Conservation (phyloP, 2,797 vertebrate species). For the Pteronotus mesoamericanus region DNA sequence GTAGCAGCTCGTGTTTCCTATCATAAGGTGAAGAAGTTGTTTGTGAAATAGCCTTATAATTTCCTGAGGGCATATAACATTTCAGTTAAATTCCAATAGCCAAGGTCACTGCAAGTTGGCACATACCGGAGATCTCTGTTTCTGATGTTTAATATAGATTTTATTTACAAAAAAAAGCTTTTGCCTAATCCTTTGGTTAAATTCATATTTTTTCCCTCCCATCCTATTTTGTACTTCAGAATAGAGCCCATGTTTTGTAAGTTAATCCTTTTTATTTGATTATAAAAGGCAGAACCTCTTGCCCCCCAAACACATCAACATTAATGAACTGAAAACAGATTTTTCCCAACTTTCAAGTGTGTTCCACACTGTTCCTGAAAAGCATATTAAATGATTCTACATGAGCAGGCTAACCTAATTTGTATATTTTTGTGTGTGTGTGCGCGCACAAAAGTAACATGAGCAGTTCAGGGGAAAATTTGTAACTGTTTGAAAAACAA, state of each 20-base stretch:
- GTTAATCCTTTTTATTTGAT: slow-evolving; percentile 66
- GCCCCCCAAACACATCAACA: slow-evolving; percentile 10
- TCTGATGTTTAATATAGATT: not conserved
- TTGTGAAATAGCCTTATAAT: not conserved
- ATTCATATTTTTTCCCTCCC: slow-evolving; percentile 37
- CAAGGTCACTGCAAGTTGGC: not conserved
- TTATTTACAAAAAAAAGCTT: slow-evolving; percentile 2
- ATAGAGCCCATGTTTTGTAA: not conserved
- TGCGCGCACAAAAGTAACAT: not conserved
- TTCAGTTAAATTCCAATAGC: not conserved
- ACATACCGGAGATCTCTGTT: not conserved
- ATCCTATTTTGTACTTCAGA: slow-evolving; percentile 49
- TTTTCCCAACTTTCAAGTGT: slow-evolving; percentile 57
- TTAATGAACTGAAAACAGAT: slow-evolving; percentile 73
- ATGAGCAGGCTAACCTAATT: slow-evolving; percentile 14
- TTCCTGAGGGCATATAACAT: not conserved
- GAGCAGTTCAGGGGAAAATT: not conserved
- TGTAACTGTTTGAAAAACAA: not conserved
- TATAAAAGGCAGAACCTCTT: slow-evolving; percentile 58
- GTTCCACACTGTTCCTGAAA: slow-evolving; percentile 49
- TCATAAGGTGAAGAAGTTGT: not conserved
- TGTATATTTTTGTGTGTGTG: slow-evolving; percentile 46
- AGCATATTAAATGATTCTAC: slow-evolving; percentile 26
- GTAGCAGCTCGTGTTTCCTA: not conserved
- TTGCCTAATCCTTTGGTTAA: slow-evolving; percentile 36